Conservation (phyloP, 1,140 invertebrate genomes). For the Batillaria attramentaria region DNA sequence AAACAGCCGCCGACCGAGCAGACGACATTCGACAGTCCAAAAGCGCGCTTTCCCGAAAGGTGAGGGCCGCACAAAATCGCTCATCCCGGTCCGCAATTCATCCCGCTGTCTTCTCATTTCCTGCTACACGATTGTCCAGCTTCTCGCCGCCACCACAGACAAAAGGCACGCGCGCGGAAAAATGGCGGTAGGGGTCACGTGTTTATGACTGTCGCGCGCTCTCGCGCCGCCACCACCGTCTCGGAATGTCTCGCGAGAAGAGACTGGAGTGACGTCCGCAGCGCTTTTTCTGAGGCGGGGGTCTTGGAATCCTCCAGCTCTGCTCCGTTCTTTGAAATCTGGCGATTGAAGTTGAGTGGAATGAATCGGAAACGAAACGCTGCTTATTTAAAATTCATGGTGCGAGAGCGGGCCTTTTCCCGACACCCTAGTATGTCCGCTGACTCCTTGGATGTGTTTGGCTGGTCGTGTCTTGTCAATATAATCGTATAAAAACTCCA, state of each 20-base stretch:
- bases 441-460: too few species aligned
- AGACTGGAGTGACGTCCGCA: too few species aligned
- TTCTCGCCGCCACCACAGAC: neutral
- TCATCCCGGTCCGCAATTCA: too few species aligned
- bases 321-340: conserved; percentile 14
- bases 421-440: too few species aligned
- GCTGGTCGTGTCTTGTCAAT: too few species aligned
- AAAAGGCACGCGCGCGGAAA: conserved; percentile 6
- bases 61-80: too few species aligned
- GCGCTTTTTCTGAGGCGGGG: neutral
- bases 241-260: conserved; percentile 16
- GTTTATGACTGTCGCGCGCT: conserved; percentile 8
- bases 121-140: neutral
- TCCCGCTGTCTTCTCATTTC: too few species aligned
- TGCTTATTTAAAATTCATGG: conserved; percentile 32
- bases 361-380: conserved; percentile 34
- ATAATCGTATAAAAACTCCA: too few species aligned
- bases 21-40: too few species aligned
- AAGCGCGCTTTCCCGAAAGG: too few species aligned
- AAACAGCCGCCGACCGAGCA: too few species aligned
- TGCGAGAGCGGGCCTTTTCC: neutral
- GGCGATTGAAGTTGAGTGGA: conserved; percentile 29
- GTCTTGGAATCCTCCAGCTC: too few species aligned
- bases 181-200: conserved; percentile 25
- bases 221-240: neutral